Evolutionary conservation across 2,888 invertebrate genomes (phyloP), one percentile per base, ranked within the genome.

Genomic region (Lomographa bimaculata): DNA sequence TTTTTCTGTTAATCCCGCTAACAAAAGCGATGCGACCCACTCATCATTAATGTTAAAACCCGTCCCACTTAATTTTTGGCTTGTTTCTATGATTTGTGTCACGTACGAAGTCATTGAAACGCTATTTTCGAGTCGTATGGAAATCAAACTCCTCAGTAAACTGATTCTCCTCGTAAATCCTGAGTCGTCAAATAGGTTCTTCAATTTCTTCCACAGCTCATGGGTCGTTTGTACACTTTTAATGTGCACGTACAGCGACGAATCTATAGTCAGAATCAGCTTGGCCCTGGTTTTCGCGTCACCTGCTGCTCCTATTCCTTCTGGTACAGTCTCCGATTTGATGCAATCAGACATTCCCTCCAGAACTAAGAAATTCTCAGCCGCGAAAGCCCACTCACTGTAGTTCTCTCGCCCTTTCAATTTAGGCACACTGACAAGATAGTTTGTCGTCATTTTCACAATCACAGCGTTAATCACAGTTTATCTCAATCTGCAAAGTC

Each of bases 21-120:
- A 27, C 11, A 57, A 35, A 18, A 56, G 40, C 26, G 47, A 50
- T 4, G 49, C 49, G 21, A 60, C 36, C 57, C 57, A 60, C 17
- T 57, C 50, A 23, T 57, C 58, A 20, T 37, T 46, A 7, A 60
- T 52, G 4, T 28, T 27, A 19, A 60, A 60, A 28, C 58, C 53
- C 6, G 52, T 54, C 6, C 47, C 36, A 29, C 34, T 39, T 26
- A 60, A 46, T 21, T 41, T 34, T 36, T 60, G 54, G 3, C 45
- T 8, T 2, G 58, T 55, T 44, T 52, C 54, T 1, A 53, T 30
- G 8, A 59, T 52, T 36, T 56, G 51, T 7, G 36, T 54, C 32
- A 39, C 21, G 14, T 14, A 14, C 14, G 14, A 14, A 14, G 14
- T 14, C 14, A 14, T 14, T 14, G 14, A 14, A 14, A 7, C 21